These are phyloP conservation scores for Notiomystis cincta DNA, from an alignment of 2,113 vertebrate genomes.

Conservation along the genomic window DNA sequence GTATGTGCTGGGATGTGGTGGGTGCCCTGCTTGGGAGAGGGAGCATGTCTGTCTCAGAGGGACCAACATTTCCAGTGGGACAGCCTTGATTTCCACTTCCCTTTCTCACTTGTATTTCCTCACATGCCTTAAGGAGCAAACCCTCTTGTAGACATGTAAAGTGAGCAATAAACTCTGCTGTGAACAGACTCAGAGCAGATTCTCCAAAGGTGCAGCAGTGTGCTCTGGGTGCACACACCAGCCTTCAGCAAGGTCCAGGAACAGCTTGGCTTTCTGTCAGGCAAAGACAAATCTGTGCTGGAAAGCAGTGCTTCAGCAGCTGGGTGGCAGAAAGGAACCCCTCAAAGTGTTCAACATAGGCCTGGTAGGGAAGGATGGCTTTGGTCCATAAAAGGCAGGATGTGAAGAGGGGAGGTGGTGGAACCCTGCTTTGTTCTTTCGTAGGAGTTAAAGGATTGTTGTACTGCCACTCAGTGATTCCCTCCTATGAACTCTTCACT, in stretches of 20 bases:
- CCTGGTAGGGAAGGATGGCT: neutral
- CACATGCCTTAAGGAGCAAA: neutral
- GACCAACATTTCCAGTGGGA: neutral
- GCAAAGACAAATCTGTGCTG: neutral
- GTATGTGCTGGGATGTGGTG: neutral
- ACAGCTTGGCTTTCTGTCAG: neutral
- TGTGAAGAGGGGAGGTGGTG: neutral
- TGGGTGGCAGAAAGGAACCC: neutral
- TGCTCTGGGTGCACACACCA: neutral
- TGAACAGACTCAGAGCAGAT: neutral
- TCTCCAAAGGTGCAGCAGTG: neutral
- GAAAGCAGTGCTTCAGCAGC: neutral
- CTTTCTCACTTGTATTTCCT: neutral
- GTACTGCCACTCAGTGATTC: neutral
- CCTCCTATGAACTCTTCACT: neutral
- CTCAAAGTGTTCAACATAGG: neutral
- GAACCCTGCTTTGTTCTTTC: fast-evolving
- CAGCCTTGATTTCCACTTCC: neutral
- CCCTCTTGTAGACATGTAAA: neutral
- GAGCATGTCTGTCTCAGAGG: neutral
- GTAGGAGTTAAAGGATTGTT: neutral
- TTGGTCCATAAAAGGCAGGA: neutral
- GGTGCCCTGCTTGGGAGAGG: neutral
- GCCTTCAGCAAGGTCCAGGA: neutral
- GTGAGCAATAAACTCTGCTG: neutral